Evolutionary conservation across 2,113 vertebrate genomes (phyloP).

Genomic region (Phyllopteryx taeniolatus): DNA sequence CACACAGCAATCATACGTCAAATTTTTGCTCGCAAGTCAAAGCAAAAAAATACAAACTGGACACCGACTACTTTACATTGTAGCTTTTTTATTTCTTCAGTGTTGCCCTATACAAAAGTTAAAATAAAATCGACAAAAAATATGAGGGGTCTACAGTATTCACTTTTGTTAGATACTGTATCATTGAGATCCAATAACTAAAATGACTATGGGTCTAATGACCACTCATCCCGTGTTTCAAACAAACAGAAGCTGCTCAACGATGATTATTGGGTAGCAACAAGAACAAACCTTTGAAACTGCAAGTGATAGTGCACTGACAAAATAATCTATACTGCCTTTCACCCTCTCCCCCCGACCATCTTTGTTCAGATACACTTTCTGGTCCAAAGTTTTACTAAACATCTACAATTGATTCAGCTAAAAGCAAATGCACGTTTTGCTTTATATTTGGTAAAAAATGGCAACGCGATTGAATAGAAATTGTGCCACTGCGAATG

Average conservation of each 20-base stretch:
- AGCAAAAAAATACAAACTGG: not conserved
- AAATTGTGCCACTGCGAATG: not conserved
- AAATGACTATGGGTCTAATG: not conserved
- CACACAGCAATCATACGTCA: too few relatives aligned
- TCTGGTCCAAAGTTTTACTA: not conserved
- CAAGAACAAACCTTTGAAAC: not conserved
- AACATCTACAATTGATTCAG: not conserved
- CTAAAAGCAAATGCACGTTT: not conserved
- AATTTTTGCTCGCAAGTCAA: too few relatives aligned
- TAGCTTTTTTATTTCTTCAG: not conserved
- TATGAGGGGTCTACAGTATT: not conserved
- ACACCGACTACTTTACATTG: not conserved
- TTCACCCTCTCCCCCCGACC: not conserved
- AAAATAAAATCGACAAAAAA: not conserved
- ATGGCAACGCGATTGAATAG: not conserved
- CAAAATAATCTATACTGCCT: not conserved
- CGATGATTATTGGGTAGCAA: not conserved
- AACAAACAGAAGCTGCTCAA: not conserved
- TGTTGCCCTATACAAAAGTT: not conserved
- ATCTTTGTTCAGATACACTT: not conserved
- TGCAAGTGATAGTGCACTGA: not conserved
- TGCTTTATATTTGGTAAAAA: not conserved
- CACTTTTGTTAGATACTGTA: not conserved
- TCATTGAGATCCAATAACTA: not conserved
- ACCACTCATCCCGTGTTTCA: not conserved